Percentiles rank a stretch among this genome's conserved stretches.
Conservation (phyloP, 2,888 invertebrate genomes). For the Luperina testacea region DNA sequence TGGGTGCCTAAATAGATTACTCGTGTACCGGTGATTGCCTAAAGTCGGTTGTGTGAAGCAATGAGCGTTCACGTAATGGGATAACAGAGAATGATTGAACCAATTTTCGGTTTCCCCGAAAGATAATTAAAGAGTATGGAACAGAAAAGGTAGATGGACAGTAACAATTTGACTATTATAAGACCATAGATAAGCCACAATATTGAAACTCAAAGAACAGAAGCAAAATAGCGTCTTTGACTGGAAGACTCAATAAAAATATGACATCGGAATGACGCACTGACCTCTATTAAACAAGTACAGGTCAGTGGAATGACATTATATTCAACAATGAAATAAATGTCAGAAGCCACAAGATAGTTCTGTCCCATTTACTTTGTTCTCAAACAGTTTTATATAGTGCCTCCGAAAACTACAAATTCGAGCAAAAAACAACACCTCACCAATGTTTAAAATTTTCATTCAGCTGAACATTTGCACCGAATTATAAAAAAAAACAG, state of each 20-base stretch:
- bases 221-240: not conserved
- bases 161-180: not conserved
- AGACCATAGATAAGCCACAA: not conserved
- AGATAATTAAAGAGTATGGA: constrained; percentile 18
- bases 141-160: not conserved
- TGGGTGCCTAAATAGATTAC: constrained; percentile 55
- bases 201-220: not conserved
- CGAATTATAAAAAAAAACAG: not conserved
- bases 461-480: not conserved
- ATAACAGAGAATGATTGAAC: constrained; percentile 23
- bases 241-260: not conserved
- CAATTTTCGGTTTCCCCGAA: constrained; percentile 7
- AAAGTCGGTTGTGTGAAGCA: constrained; percentile 28
- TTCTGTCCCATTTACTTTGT: not conserved
- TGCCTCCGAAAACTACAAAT: not conserved
- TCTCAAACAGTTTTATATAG: not conserved
- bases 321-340: not conserved
- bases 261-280: not conserved
- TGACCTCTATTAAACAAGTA: too few relatives aligned
- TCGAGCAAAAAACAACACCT: not conserved
- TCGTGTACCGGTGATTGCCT: constrained; percentile 44
- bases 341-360: not conserved
- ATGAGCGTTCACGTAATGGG: constrained; percentile 31
- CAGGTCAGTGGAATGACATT: not conserved
- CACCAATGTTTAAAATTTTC: constrained; percentile 17